phyloP scores from a whole-genome alignment of 2,113 vertebrate genomes.

The Lanius collurio region DNA sequence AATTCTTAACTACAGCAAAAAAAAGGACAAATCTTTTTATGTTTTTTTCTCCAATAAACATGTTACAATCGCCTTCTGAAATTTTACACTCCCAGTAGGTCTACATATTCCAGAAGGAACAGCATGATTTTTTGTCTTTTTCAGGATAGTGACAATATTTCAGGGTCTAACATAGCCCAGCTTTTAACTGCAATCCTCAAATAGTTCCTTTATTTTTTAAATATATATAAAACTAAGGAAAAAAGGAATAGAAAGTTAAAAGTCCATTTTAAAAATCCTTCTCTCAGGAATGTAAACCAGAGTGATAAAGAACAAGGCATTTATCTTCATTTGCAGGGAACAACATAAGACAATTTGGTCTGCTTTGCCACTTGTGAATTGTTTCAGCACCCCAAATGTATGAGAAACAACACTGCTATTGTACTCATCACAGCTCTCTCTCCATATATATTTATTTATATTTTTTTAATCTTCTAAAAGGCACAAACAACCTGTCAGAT shows the following conservation, averaged over 20 bases:
- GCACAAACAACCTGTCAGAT: conserved; percentile 65
- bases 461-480: conserved; percentile 44
- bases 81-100: not conserved
- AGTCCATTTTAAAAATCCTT: not conserved
- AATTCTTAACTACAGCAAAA: not conserved
- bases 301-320: not conserved
- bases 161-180: not conserved
- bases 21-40: not conserved
- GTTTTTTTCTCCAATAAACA: not conserved
- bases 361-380: not conserved
- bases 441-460: not conserved
- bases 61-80: not conserved
- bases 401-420: not conserved
- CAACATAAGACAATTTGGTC: not conserved
- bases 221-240: not conserved
- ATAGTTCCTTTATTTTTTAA: not conserved
- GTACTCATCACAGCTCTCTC: not conserved
- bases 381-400: not conserved
- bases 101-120: not conserved
- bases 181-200: not conserved
- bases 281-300: not conserved
- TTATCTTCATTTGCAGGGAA: conserved; percentile 39
- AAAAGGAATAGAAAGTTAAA: not conserved
- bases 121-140: not conserved
- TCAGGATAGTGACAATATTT: not conserved